Percentiles rank a stretch among this genome's conserved stretches.
phyloP scores from a whole-genome alignment of 35 echinoderm and acorn worm species.

The Holothuria glaberrima region DNA sequence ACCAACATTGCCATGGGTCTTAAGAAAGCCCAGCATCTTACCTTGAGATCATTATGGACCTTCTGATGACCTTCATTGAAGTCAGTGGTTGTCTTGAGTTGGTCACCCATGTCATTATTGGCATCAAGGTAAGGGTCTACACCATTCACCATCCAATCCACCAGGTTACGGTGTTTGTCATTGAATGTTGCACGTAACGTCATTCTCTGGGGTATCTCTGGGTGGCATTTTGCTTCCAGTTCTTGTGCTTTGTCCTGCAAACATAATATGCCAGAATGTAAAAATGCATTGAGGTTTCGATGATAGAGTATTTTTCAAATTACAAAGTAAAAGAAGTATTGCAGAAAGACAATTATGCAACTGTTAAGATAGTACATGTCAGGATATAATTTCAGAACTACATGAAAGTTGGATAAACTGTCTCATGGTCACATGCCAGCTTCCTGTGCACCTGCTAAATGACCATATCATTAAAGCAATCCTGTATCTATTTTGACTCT shows the following conservation, averaged over 20 bases:
- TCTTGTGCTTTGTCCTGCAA: conserved; percentile 73
- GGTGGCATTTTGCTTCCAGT: conserved; percentile 72
- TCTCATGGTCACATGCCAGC: too few relatives aligned
- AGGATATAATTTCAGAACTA: too few relatives aligned
- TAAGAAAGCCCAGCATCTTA: neutral
- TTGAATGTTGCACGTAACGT: conserved; percentile 75
- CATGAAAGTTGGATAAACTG: too few relatives aligned
- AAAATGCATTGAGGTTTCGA: too few relatives aligned
- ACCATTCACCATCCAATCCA: conserved; percentile 91
- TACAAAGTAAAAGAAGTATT: too few relatives aligned
- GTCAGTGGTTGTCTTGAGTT: conserved; percentile 86
- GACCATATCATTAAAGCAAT: too few relatives aligned
- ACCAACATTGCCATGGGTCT: too few relatives aligned
- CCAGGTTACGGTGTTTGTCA: conserved; percentile 73
- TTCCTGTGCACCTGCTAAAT: too few relatives aligned
- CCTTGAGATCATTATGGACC: conserved; percentile 80
- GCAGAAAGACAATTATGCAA: too few relatives aligned
- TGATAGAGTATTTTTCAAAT: too few relatives aligned
- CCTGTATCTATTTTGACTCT: too few relatives aligned
- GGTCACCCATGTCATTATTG: conserved; percentile 88
- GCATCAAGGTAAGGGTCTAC: conserved; percentile 83
- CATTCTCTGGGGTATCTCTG: conserved; percentile 56
- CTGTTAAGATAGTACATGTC: too few relatives aligned
- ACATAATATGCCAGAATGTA: neutral
- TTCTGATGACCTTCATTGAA: conserved; percentile 90